These are phyloP conservation scores for Globodera ellingtonae DNA, from an alignment of 1,140 invertebrate species.

Conservation along the genomic window DNA sequence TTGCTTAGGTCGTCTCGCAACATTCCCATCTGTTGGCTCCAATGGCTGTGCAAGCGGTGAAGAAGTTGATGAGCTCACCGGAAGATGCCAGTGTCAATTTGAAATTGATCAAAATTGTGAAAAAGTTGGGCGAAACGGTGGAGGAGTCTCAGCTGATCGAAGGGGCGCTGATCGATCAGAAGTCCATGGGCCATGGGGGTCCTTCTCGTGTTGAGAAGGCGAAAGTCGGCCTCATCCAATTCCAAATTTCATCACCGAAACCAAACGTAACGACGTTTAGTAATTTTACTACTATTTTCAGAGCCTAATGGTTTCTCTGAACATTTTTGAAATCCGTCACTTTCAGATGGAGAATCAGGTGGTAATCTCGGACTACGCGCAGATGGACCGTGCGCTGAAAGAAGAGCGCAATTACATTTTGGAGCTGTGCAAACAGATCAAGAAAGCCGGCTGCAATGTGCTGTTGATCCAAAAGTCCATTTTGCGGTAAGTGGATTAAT, in stretches of 20 bases:
- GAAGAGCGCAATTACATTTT: slow-evolving; percentile 97
- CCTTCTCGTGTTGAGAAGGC: slow-evolving; percentile 92
- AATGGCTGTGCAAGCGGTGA: slow-evolving; percentile 92
- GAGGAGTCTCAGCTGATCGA: slow-evolving; percentile 96
- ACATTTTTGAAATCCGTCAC: slow-evolving; percentile 15
- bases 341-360: slow-evolving; percentile 92
- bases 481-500: slow-evolving; percentile 73
- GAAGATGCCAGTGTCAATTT: slow-evolving; percentile 75
- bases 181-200: slow-evolving; percentile 82
- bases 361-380: slow-evolving; percentile 94
- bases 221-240: slow-evolving; percentile 98
- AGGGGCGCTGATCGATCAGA: slow-evolving; percentile 89
- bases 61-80: slow-evolving; percentile 78
- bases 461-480: slow-evolving; percentile 98
- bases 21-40: slow-evolving; percentile 90
- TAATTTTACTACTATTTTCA: no score
- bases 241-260: slow-evolving; percentile 98
- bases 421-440: slow-evolving; percentile 98
- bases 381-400: slow-evolving; percentile 97
- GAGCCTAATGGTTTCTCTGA: background rate
- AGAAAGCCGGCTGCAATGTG: slow-evolving; percentile 96
- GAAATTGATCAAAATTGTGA: slow-evolving; percentile 90
- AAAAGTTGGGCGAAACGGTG: slow-evolving; percentile 84
- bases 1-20: slow-evolving; percentile 81
- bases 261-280: slow-evolving; percentile 80